phyloP scores from a whole-genome alignment of 2,888 invertebrate species.

The Vanessa cardui region DNA sequence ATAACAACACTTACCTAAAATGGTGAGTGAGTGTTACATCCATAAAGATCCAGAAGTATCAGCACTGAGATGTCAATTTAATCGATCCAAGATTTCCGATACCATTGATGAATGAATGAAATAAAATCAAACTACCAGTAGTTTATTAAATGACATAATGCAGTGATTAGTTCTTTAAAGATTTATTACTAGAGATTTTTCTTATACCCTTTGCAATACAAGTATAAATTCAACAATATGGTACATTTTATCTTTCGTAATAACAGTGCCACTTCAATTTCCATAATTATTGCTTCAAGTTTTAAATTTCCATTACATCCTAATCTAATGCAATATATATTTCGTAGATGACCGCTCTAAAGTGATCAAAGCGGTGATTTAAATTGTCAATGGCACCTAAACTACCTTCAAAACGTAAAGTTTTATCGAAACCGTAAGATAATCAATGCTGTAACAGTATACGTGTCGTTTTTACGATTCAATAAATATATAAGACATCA shows the following conservation, averaged over 20 bases:
- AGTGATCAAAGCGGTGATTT: slow-evolving; percentile 18
- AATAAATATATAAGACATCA: not conserved
- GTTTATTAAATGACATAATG: too few species aligned
- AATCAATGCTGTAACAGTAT: slow-evolving; percentile 17
- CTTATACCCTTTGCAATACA: too few species aligned
- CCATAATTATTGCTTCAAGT: not conserved
- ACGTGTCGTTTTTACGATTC: slow-evolving; percentile 26
- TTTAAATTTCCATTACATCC: slow-evolving; percentile 9
- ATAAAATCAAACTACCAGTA: too few species aligned
- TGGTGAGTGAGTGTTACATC: too few species aligned
- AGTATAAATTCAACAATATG: too few species aligned
- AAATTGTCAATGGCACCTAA: slow-evolving; percentile 26
- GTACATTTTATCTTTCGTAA: not conserved
- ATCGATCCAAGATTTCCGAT: too few species aligned
- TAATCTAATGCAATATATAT: slow-evolving; percentile 23
- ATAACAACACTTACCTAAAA: too few species aligned
- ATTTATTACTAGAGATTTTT: too few species aligned
- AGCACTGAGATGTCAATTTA: too few species aligned
- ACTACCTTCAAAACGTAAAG: slow-evolving; percentile 29
- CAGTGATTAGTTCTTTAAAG: too few species aligned
- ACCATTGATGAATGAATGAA: too few species aligned
- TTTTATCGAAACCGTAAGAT: slow-evolving; percentile 33
- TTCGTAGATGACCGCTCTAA: slow-evolving; percentile 19
- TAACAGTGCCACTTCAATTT: not conserved
- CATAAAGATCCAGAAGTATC: too few species aligned